These are phyloP conservation scores for Pantherophis vulpinus DNA, from an alignment of 2,797 vertebrate genomes.

Conservation along the genomic window DNA sequence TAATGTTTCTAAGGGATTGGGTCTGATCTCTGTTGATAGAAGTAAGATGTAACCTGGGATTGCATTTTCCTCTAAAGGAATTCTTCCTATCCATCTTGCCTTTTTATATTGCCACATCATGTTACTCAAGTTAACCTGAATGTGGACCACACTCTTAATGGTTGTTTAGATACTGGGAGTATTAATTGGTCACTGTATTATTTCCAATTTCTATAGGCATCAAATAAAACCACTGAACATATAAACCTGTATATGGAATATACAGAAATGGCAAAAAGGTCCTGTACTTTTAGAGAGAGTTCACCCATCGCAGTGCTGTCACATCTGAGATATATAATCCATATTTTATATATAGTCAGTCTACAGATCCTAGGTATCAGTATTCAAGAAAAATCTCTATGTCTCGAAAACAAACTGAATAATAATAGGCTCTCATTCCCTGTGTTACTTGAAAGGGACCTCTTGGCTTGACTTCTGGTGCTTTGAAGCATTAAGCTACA, in stretches of 20 bases:
- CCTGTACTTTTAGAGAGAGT: not conserved
- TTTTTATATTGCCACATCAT: not conserved
- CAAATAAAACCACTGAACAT: not conserved
- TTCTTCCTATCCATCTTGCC: not conserved
- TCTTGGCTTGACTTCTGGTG: not conserved
- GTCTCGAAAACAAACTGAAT: not conserved
- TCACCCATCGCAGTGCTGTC: conserved; percentile 1
- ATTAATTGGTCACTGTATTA: not conserved
- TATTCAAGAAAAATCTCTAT: not conserved
- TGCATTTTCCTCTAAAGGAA: not conserved
- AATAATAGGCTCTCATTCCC: not conserved
- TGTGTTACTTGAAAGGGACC: not conserved
- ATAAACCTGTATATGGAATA: not conserved
- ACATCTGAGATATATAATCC: not conserved
- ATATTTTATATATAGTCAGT: not conserved
- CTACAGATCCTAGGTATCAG: not conserved
- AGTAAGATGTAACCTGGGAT: not conserved
- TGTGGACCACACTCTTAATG: not conserved
- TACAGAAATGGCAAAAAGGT: not conserved
- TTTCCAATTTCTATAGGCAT: not conserved
- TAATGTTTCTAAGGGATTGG: not conserved
- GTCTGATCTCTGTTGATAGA: not conserved
- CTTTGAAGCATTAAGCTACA: not conserved
- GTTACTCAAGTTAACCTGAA: not conserved
- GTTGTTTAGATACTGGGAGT: not conserved